phyloP scores from a whole-genome alignment of 2,888 invertebrate genomes.

The Byasa hedistus region DNA sequence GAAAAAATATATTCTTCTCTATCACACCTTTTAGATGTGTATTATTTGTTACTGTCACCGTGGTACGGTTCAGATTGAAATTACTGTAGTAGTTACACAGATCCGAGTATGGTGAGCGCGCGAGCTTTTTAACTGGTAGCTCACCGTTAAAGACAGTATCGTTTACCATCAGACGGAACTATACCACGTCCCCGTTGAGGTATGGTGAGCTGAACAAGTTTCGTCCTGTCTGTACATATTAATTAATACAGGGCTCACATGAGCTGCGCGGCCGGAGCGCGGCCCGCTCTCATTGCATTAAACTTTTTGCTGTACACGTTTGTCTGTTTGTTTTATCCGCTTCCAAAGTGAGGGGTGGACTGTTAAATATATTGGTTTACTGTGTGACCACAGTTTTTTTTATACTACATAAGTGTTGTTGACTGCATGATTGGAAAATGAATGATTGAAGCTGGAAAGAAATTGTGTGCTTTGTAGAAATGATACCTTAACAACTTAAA shows the following conservation, averaged over 20 bases:
- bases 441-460: too few species aligned
- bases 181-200: too few species aligned
- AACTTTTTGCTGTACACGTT: conserved; percentile 14
- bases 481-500: too few species aligned
- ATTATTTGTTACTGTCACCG: too few species aligned
- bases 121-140: not conserved
- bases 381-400: not conserved
- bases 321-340: not conserved
- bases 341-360: conserved; percentile 1
- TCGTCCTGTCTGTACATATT: conserved; percentile 57
- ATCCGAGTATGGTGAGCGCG: not conserved
- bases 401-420: too few species aligned
- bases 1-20: too few species aligned
- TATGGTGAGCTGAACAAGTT: not conserved
- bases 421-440: too few species aligned
- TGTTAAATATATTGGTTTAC: not conserved
- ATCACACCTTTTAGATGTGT: too few species aligned
- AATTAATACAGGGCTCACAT: conserved; percentile 73
- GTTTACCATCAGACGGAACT: too few species aligned
- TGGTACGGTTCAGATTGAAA: too few species aligned
- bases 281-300: conserved; percentile 21
- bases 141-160: not conserved
- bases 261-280: conserved; percentile 58
- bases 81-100: too few species aligned
- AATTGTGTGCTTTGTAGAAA: too few species aligned